phyloP scores from a whole-genome alignment of 2,797 vertebrate species.

The Oreochromis mossambicus region DNA sequence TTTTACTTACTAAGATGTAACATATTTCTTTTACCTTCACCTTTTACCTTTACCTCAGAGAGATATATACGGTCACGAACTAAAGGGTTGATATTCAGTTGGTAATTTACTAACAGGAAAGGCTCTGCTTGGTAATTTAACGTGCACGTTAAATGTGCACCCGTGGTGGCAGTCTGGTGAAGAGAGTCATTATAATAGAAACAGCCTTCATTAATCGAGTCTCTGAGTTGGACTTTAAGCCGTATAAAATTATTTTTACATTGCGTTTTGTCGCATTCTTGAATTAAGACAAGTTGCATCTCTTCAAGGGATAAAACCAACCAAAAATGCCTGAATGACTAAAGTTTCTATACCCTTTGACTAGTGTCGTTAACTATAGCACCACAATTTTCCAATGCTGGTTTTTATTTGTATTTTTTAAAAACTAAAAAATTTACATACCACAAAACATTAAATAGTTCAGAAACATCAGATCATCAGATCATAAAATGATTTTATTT shows the following conservation, averaged over 20 bases:
- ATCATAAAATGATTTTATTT: background rate
- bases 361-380: background rate
- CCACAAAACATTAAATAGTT: background rate
- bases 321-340: background rate
- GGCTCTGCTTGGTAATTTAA: background rate
- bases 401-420: background rate
- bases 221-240: background rate
- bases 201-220: background rate
- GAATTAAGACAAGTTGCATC: background rate
- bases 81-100: background rate
- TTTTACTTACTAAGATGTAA: background rate
- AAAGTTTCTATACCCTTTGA: background rate
- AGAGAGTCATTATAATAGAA: background rate
- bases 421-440: background rate
- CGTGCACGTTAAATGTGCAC: background rate
- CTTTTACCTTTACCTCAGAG: background rate
- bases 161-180: background rate
- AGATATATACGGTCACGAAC: background rate
- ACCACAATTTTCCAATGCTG: background rate
- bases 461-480: background rate
- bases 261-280: background rate
- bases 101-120: background rate
- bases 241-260: background rate
- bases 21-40: background rate
- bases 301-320: background rate